Conservation (phyloP, 1,140 invertebrate species). For the Plodia interpunctella region DNA sequence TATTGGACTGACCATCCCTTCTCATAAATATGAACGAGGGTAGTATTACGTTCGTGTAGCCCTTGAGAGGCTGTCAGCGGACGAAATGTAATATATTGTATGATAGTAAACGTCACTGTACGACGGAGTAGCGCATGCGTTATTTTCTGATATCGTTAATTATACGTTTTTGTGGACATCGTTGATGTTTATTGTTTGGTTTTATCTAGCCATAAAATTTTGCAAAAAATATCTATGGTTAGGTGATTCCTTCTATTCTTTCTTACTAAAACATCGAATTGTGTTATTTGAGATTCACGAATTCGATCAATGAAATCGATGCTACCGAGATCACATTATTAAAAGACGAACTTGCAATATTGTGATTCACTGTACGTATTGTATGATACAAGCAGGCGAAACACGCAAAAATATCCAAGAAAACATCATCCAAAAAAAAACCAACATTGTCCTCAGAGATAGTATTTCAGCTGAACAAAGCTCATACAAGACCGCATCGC, state of each 20-base stretch:
- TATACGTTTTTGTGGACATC: too few relatives aligned
- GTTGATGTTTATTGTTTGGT: too few relatives aligned
- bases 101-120: not conserved
- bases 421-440: not conserved
- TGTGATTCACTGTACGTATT: not conserved
- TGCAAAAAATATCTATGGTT: too few relatives aligned
- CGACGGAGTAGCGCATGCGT: too few relatives aligned
- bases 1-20: conserved; percentile 8
- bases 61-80: not conserved
- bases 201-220: too few relatives aligned
- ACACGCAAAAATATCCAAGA: not conserved
- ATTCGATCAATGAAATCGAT: too few relatives aligned
- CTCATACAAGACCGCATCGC: conserved; percentile 64
- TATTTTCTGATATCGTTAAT: too few relatives aligned
- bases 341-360: too few relatives aligned
- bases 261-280: too few relatives aligned
- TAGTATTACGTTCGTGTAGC: not conserved
- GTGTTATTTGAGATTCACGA: too few relatives aligned
- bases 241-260: too few relatives aligned
- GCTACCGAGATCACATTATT: too few relatives aligned
- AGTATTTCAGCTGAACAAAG: conserved; percentile 69
- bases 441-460: conserved; percentile 26
- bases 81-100: not conserved
- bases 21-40: conserved; percentile 12
- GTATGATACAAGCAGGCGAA: not conserved